Evolutionary conservation across 2,888 invertebrate genomes (phyloP).

Genomic region (Eumacrocentrus americanus): DNA sequence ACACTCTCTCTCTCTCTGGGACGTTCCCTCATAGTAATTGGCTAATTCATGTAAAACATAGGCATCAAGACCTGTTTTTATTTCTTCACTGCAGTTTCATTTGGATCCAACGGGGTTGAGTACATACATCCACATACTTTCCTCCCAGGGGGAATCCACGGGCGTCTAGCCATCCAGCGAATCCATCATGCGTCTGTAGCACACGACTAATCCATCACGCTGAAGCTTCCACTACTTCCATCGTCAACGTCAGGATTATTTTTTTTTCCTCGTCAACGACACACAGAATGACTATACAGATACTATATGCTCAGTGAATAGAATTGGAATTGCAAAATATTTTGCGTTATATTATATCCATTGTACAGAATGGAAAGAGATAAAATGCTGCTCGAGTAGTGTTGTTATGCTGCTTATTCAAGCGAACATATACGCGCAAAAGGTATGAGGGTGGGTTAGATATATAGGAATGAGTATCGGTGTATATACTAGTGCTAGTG

Average conservation of each 20-base stretch:
- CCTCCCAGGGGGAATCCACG: conserved; percentile 25
- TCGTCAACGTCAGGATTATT: conserved; percentile 26
- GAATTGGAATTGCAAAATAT: too few species aligned
- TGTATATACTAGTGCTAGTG: too few species aligned
- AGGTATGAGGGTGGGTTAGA: not conserved
- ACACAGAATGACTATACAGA: not conserved
- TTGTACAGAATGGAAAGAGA: too few species aligned
- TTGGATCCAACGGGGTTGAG: not conserved
- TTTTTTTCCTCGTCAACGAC: conserved; percentile 8
- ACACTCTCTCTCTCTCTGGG: too few species aligned
- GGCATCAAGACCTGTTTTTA: not conserved
- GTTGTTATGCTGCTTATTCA: not conserved
- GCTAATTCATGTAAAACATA: conserved; percentile 11
- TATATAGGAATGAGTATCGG: not conserved
- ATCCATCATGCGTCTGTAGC: conserved; percentile 48
- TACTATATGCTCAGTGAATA: too few species aligned
- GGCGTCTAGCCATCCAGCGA: conserved; percentile 30
- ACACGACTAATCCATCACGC: conserved; percentile 50
- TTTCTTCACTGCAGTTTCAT: not conserved
- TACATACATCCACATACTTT: not conserved
- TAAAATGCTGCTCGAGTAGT: too few species aligned
- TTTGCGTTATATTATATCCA: too few species aligned
- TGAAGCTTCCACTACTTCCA: conserved; percentile 19
- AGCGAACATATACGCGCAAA: not conserved
- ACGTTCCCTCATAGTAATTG: conserved; percentile 15